Conservation (phyloP, 2,113 vertebrate species). For the Sander vitreus region DNA sequence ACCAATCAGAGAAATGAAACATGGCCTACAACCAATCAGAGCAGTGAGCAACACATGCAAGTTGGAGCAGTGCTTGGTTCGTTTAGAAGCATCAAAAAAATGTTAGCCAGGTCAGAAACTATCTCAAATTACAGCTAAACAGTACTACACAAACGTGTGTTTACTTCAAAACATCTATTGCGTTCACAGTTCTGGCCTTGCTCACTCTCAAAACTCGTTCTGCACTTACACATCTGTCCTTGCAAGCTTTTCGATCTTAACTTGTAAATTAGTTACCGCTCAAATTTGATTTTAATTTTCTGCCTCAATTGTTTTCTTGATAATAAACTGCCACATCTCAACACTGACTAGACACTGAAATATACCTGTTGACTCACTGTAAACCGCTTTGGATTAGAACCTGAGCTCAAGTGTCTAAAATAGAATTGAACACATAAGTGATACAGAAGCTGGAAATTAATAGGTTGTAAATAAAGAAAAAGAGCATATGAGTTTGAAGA, state of each 20-base stretch:
- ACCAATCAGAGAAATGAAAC: no score
- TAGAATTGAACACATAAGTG: slow-evolving; percentile 7
- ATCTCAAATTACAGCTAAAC: no score
- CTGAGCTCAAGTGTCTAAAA: slow-evolving; percentile 2
- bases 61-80: no score
- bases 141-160: no score
- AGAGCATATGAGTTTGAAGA: slow-evolving; percentile 35
- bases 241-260: not conserved
- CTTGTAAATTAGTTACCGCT: not conserved
- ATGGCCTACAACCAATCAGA: no score
- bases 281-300: not conserved
- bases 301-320: not conserved
- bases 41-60: no score
- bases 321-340: not conserved
- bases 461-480: slow-evolving; percentile 38
- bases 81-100: no score
- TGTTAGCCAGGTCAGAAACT: no score
- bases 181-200: not conserved
- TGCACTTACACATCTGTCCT: not conserved
- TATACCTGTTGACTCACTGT: slow-evolving; percentile 4
- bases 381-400: not conserved
- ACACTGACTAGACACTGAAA: not conserved
- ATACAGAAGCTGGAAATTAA: slow-evolving; percentile 33
- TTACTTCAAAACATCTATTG: not conserved
- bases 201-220: not conserved